phyloP scores from a whole-genome alignment of 2,888 invertebrate species.

The Ferrisia virgata region DNA sequence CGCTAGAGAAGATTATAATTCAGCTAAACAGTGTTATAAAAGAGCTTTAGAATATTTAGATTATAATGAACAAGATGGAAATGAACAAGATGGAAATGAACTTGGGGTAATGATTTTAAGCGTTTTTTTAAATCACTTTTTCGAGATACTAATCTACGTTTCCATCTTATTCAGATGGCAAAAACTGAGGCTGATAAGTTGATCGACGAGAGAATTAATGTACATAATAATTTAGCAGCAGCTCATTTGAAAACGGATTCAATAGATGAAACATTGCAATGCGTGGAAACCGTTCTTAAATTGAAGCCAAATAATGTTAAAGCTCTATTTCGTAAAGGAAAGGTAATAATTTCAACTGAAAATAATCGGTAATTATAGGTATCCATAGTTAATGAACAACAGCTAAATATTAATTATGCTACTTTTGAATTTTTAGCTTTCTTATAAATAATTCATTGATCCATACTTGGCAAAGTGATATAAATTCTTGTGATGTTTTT shows the following conservation, averaged over 20 bases:
- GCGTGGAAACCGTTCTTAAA: constrained; percentile 76
- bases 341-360: constrained; percentile 54
- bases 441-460: neutral
- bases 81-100: neutral
- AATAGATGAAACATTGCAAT: constrained; percentile 78
- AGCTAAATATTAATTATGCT: constrained; percentile 6
- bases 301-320: constrained; percentile 87
- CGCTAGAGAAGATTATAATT: constrained; percentile 71
- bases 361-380: neutral
- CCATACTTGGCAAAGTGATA: neutral
- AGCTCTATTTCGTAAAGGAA: constrained; percentile 83
- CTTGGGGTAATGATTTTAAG: neutral
- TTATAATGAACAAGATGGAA: constrained; percentile 35
- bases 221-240: constrained; percentile 88
- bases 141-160: neutral
- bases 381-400: neutral
- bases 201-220: constrained; percentile 72
- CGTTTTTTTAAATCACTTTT: neutral
- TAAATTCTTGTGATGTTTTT: constrained; percentile 41
- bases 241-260: constrained; percentile 86
- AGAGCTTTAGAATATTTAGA: constrained; percentile 79
- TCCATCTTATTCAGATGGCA: neutral
- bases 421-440: neutral
- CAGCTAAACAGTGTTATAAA: constrained; percentile 82
- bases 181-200: constrained; percentile 31